Base-by-base conservation (phyloP, 37 sponge, comb jelly and placozoan species). In the Diacarnus erythraeanus region DNA sequence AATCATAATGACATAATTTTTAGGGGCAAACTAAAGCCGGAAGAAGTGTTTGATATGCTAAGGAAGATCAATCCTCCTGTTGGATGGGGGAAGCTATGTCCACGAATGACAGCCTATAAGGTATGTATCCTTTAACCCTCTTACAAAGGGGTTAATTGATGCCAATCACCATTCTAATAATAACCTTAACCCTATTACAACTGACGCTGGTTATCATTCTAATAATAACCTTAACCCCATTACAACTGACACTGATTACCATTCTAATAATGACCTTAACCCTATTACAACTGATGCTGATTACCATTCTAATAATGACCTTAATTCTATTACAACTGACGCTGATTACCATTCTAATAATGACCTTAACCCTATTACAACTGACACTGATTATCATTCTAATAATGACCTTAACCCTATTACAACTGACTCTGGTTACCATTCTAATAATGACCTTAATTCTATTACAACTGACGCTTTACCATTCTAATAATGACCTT, bases 21-120 rank as follows among this genome's bases (percentile, higher is more conserved):
- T 47, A 90, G 91, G n/a, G 91, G 91, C 43, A 42, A 6, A 8
- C 47, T 90, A 0, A 30, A 15, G 26, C 88, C 83, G 27, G 66
- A 78, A 33, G 80, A 86, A 59, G 81, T 94, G 58, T 58, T 94
- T 4, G 60, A 81, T 15, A 38, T 94, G 68, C 54, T 94, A 39
- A 80, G 76, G 54, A 71, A 77, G 64, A 57, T 83, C 22, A 84
- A 88, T 33, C 94, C 94, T 75, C 94, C 94, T 37, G 39, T 94
- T 69, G 94, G 94, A 12, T 83, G 92, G 85, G 94, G 94, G 22
- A 94, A 79, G 66, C 67, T 84, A 38, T 94, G 94, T 83, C 87
- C 94, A 6, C 67, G 79, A 35, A 27, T 57, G 4, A 36, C 65
- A 6, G 87, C 87, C 17, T 90, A 86, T 75, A 78, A 70, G 84